Percentiles rank a stretch among this genome's conserved stretches.
phyloP scores from a whole-genome alignment of 2,797 vertebrate genomes.

The Myotis pilosus region DNA sequence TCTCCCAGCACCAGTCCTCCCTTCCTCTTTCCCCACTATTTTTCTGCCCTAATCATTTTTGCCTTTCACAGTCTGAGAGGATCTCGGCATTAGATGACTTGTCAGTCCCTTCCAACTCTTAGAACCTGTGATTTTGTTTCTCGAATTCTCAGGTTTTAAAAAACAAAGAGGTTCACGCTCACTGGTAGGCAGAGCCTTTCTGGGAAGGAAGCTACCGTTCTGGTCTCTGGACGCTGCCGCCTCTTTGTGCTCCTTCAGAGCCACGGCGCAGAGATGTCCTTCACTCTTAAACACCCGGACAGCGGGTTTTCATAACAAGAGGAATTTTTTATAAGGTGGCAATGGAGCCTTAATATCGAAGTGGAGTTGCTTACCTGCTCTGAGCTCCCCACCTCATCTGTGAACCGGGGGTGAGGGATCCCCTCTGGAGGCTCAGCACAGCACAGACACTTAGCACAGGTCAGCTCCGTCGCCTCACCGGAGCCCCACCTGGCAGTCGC shows the following conservation, averaged over 20 bases:
- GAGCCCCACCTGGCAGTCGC: neutral
- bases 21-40: neutral
- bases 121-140: neutral
- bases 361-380: neutral
- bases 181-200: neutral
- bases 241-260: neutral
- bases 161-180: neutral
- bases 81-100: neutral
- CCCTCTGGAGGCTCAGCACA: too few species aligned
- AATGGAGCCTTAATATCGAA: neutral
- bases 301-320: neutral
- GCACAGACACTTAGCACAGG: neutral
- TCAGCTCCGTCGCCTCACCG: neutral
- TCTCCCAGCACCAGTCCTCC: too few species aligned
- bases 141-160: neutral
- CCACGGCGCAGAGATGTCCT: neutral
- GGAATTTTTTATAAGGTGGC: neutral
- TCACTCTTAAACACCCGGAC: too few species aligned
- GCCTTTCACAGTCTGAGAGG: neutral
- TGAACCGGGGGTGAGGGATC: accelerated
- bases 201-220: neutral
- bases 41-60: neutral
- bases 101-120: neutral
- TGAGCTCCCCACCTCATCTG: neutral
- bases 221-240: accelerated